Evolutionary conservation across 1,140 invertebrate genomes (phyloP).

Genomic region (Druon quercuslanigerum): DNA sequence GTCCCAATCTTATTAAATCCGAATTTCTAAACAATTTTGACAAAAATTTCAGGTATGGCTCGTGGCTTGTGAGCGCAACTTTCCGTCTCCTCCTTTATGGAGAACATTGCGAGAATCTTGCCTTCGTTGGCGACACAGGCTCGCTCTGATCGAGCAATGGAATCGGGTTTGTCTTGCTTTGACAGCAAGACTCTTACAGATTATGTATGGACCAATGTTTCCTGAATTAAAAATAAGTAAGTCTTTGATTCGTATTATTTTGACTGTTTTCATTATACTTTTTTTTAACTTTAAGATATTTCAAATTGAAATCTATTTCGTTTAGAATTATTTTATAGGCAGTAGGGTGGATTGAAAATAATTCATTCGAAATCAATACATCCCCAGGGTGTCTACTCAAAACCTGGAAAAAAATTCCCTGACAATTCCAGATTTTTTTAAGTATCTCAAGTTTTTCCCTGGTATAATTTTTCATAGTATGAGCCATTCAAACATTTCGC

Average conservation of each 20-base stretch:
- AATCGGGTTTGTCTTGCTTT: slow-evolving; percentile 93
- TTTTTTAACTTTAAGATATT: too few species aligned
- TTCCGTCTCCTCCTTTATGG: slow-evolving; percentile 96
- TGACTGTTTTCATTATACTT: too few species aligned
- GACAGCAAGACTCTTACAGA: slow-evolving; percentile 87
- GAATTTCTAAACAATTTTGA: slow-evolving; percentile 28
- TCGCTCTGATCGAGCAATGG: slow-evolving; percentile 96
- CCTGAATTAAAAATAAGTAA: slow-evolving; percentile 89
- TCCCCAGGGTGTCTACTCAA: too few species aligned
- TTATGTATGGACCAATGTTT: slow-evolving; percentile 93
- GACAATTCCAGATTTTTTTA: too few species aligned
- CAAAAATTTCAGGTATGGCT: slow-evolving; percentile 84
- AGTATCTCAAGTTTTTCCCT: too few species aligned
- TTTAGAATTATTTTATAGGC: too few species aligned
- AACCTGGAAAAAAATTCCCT: too few species aligned
- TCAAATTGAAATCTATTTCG: too few species aligned
- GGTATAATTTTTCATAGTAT: too few species aligned
- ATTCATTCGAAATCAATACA: too few species aligned
- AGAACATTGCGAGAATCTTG: slow-evolving; percentile 96
- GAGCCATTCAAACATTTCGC: too few species aligned
- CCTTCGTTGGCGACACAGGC: slow-evolving; percentile 93
- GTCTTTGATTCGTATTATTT: slow-evolving; percentile 53
- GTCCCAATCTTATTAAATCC: slow-evolving; percentile 14
- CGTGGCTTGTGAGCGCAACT: slow-evolving; percentile 91
- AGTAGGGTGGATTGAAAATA: too few species aligned